These are phyloP conservation scores for Pygocentrus nattereri DNA, from an alignment of 2,797 vertebrate species.

Conservation along the genomic window DNA sequence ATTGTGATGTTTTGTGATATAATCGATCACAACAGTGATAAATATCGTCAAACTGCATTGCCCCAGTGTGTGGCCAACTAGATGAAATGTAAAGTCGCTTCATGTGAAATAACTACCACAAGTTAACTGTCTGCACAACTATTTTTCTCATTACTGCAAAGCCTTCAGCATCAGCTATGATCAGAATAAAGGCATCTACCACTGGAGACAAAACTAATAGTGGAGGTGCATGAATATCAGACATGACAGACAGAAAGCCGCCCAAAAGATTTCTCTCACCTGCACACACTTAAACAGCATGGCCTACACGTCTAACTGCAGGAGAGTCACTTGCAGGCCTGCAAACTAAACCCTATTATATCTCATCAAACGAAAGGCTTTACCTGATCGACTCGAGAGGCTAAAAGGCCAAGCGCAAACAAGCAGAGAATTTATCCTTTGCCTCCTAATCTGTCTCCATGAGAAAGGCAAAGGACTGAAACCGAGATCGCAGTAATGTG, in stretches of 20 bases:
- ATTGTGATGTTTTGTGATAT: too few relatives aligned
- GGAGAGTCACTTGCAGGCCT: not conserved
- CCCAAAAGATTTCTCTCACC: not conserved
- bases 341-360: not conserved
- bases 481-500: not conserved
- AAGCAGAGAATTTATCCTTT: not conserved
- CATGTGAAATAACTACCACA: too few relatives aligned
- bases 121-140: not conserved
- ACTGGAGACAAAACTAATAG: not conserved
- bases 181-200: not conserved
- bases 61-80: too few relatives aligned
- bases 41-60: too few relatives aligned
- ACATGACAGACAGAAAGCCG: not conserved
- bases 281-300: not conserved
- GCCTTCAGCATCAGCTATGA: not conserved
- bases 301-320: not conserved
- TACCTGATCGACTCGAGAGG: not conserved
- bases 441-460: slow-evolving; percentile 3
- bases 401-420: not conserved
- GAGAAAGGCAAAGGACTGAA: slow-evolving; percentile 6
- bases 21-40: too few relatives aligned
- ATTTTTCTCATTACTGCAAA: not conserved
- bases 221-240: not conserved
- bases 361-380: not conserved
- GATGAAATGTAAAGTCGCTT: too few relatives aligned